phyloP scores from a whole-genome alignment of 1,140 invertebrate species.

The Formica selysi region DNA sequence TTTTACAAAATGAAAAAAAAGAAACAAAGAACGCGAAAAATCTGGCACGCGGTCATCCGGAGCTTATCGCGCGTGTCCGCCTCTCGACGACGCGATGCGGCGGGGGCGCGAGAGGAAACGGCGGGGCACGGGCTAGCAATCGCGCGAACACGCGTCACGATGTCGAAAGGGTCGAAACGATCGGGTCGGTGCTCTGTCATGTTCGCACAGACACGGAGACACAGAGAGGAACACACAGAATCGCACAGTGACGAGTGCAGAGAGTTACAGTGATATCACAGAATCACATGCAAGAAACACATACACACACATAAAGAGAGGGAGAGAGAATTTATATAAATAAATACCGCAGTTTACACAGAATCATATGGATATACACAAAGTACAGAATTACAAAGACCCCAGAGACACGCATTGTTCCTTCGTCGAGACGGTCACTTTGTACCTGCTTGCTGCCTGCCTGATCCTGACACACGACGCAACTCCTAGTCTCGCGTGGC shows the following conservation, averaged over 20 bases:
- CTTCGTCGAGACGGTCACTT: constrained; percentile 77
- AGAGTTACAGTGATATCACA: not conserved
- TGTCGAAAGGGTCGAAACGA: constrained; percentile 80
- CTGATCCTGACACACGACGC: constrained; percentile 71
- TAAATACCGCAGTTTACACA: not conserved
- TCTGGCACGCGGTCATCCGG: constrained; percentile 17
- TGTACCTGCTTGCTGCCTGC: constrained; percentile 78
- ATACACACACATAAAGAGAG: not conserved
- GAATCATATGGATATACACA: not conserved
- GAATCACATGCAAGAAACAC: not conserved
- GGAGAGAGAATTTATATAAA: not conserved
- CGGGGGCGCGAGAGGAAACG: not conserved
- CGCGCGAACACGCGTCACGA: constrained; percentile 67
- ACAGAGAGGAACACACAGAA: not conserved
- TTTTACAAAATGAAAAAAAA: constrained; percentile 51
- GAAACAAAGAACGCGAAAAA: constrained; percentile 14
- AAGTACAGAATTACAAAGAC: not conserved
- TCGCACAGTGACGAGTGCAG: not conserved
- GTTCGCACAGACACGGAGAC: constrained; percentile 44
- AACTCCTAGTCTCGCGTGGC: constrained; percentile 73
- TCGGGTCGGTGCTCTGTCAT: constrained; percentile 72
- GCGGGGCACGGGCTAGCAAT: constrained; percentile 26
- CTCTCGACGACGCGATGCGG: not conserved
- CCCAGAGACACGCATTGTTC: constrained; percentile 67
- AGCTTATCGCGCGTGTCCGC: constrained; percentile 2